Percentiles rank a stretch among this genome's conserved stretches.
Evolutionary conservation across 1,140 invertebrate genomes (phyloP).

Genomic region (Drosophila obscura): DNA sequence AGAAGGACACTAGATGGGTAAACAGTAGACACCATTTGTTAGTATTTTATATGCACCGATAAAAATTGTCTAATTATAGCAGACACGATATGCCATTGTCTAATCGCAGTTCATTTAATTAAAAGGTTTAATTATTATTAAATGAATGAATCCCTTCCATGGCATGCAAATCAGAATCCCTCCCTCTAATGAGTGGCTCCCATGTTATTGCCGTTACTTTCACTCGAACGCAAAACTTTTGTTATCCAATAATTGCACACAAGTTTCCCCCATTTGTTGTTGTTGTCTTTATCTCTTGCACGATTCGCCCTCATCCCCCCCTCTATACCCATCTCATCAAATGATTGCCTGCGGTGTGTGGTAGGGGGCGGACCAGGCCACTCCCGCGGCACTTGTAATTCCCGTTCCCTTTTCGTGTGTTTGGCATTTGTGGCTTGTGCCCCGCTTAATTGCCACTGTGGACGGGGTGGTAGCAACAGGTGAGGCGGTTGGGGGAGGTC

Average conservation of each 20-base stretch:
- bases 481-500: not conserved
- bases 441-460: constrained; percentile 14
- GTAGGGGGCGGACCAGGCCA: not conserved
- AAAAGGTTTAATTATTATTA: too few species aligned
- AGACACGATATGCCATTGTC: too few species aligned
- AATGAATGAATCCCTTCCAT: too few species aligned
- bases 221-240: constrained; percentile 24
- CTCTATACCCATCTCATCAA: constrained; percentile 4
- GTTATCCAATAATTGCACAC: constrained; percentile 32
- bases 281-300: constrained; percentile 39
- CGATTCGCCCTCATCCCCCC: constrained; percentile 13
- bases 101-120: too few species aligned
- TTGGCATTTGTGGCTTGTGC: constrained; percentile 28
- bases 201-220: constrained; percentile 22
- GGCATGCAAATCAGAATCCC: too few species aligned
- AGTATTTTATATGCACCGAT: too few species aligned
- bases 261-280: constrained; percentile 1
- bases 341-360: constrained; percentile 18
- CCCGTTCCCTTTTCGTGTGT: constrained; percentile 31
- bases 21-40: too few species aligned
- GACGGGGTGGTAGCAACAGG: constrained; percentile 24
- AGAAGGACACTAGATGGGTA: too few species aligned
- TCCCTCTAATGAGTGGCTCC: not conserved
- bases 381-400: constrained; percentile 7
- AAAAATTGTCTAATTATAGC: too few species aligned